phyloP scores from a whole-genome alignment of 2,888 invertebrate genomes.

The Campoplex nolae region DNA sequence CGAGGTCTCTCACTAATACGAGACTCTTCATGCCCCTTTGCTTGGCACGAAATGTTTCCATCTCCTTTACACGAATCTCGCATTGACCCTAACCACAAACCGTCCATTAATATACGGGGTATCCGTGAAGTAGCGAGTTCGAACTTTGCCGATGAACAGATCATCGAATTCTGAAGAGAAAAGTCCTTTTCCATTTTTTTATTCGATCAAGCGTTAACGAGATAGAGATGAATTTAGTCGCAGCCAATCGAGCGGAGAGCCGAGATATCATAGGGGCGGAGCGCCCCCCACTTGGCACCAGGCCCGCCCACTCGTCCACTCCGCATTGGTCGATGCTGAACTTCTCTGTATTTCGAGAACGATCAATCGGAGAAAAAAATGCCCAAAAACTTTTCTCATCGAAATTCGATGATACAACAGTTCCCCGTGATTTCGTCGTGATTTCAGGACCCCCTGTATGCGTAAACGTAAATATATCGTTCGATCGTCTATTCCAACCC shows the following conservation, averaged over 20 bases:
- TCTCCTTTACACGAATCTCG: constrained; percentile 47
- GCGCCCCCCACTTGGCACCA: not conserved
- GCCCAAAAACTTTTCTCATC: not conserved
- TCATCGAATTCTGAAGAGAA: constrained; percentile 10
- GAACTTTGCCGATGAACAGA: not conserved
- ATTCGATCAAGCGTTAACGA: not conserved
- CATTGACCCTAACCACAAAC: constrained; percentile 13
- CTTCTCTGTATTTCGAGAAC: not conserved
- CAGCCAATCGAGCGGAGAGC: not conserved
- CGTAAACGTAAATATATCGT: not conserved
- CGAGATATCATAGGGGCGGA: not conserved
- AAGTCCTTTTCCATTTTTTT: constrained; percentile 3
- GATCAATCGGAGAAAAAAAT: not conserved
- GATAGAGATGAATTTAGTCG: not conserved
- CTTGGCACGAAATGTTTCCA: constrained; percentile 39
- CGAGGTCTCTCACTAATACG: constrained; percentile 52
- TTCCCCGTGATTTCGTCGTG: not conserved
- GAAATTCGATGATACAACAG: not conserved
- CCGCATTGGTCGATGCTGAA: not conserved
- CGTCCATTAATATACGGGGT: constrained; percentile 12
- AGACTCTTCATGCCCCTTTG: constrained; percentile 28
- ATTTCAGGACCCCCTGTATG: not conserved
- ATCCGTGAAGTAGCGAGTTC: not conserved
- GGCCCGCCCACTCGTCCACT: not conserved
- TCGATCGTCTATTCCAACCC: not conserved